Base-by-base conservation (phyloP, 2,888 invertebrate genomes). In the Habrosyne pyritoides region DNA sequence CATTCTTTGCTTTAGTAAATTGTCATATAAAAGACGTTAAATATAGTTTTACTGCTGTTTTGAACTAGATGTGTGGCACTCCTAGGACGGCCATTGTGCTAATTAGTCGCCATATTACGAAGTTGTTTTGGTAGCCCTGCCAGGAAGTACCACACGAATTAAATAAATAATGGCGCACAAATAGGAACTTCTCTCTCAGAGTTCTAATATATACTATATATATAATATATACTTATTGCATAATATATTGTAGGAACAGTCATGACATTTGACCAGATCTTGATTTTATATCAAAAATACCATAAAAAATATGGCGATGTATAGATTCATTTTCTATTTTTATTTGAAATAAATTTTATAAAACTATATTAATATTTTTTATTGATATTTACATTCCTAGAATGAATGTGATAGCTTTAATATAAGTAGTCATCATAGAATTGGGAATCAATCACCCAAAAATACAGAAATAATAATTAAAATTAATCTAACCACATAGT, bases 311-410 rank as follows among this genome's bases (percentile, higher is more conserved):
- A 71, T 69, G 50, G 55, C 68, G 84, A 79, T 89, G 87, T 87
- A 85, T 75, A 87, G 84, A 84, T 83, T 82, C 77, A 68, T 86
- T 87, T 86, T 86, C 79, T 84, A 77, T 83, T 84, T 82, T 82
- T 75, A 73, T 72, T 78, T 74, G 69, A 81, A 82, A 77, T 81
- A 84, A 82, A 82, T 71, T 84, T 82, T 83, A 83, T 79, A 75
- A 70, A 28, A 71, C 63, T 70, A n/a, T 50, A 64, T 51, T 2
- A 14, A 8, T 54, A 24, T 48, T 59, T 63, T 64, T 54, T 59
- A 60, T n/a, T n/a, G n/a, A n/a, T n/a, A 30, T 30, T 30, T n/a
- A n/a, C 10, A 30, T 33, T n/a, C 33, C 1, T 30, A n/a, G n/a
- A n/a, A n/a, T n/a, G n/a, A n/a, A n/a, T n/a, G n/a, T n/a, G n/a